Conservation (phyloP, 92 coral and sea anemone genomes). For the Hydrozoanthus gracilis region DNA sequence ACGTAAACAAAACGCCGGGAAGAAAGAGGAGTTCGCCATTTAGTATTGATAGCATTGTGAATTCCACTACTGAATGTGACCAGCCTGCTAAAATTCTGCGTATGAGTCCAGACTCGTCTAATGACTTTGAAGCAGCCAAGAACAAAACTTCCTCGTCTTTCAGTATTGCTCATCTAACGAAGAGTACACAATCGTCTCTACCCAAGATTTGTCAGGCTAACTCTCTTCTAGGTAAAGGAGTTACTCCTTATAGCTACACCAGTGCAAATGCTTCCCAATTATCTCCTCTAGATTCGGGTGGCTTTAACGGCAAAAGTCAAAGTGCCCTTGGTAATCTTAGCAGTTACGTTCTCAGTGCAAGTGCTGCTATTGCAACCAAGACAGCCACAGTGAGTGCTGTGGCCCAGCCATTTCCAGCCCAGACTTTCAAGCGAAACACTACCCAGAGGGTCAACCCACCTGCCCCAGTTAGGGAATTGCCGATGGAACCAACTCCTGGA, state of each 20-base stretch:
- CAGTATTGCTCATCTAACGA: conserved; percentile 94
- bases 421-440: conserved; percentile 1
- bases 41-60: conserved; percentile 82
- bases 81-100: conserved; percentile 24
- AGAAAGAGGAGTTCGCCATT: conserved; percentile 79
- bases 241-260: background rate
- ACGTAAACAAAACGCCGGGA: conserved; percentile 29
- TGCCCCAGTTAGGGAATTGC: conserved; percentile 9
- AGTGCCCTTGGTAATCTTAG: conserved; percentile 26
- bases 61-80: conserved; percentile 50
- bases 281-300: conserved; percentile 9
- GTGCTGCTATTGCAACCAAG: conserved; percentile 19
- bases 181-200: conserved; percentile 46
- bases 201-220: background rate
- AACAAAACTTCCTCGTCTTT: conserved; percentile 73
- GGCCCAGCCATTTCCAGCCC: background rate
- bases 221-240: conserved; percentile 3
- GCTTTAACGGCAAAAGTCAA: background rate
- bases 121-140: background rate
- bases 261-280: background rate
- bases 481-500: conserved; percentile 12
- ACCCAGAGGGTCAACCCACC: conserved; percentile 36
- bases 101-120: background rate
- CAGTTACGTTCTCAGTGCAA: conserved; percentile 22
- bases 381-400: background rate